Base-by-base conservation (phyloP, 2,888 invertebrate genomes). In the Petrolisthes manimaculis region DNA sequence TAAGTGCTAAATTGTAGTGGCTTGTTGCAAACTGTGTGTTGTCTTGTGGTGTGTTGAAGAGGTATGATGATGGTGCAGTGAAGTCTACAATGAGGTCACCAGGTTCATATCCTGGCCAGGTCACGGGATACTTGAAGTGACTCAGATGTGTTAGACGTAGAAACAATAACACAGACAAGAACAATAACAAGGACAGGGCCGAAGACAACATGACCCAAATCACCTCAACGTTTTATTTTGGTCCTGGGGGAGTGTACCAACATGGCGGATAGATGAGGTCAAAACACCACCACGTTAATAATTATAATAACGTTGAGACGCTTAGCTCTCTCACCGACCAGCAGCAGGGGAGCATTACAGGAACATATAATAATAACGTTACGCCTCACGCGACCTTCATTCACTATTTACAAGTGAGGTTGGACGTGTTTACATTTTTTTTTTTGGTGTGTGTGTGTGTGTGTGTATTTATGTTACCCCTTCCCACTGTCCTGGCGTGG, bases 151-250 rank as follows among this genome's bases (percentile, higher is more conserved):
- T 18, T n/a, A 71, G 2, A 71, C 37, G 37, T 37, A 37, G 37
- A 37, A 37, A 37, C 71, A 71, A n/a, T n/a, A 12, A 71, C 21
- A 71, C 71, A 4, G 21, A 71, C 71, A 71, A n/a, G 18, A 61
- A 61, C 61, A 61, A 61, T 9, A 61, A 61, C 61, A 61, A 61
- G 61, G 18, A 61, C 61, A 71, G n/a, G 18, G 21, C n/a, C 18
- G 21, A 6, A 21, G 21, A 12, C 14, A n/a, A 71, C 71, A 71
- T 71, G 71, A 71, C 71, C 71, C 71, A 71, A 21, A 71, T 71
- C 71, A 71, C 71, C 71, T 71, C 71, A 71, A 21, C 21, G 71
- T 71, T 71, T 71, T 71, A 71, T 71, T 71, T 71, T 71, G 71
- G 71, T 71, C 71, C 71, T 12, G 18, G 71, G 71, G 18, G 71